Evolutionary conservation across 2,113 vertebrate genomes (phyloP).

Genomic region (Dolichotis patagonum): DNA sequence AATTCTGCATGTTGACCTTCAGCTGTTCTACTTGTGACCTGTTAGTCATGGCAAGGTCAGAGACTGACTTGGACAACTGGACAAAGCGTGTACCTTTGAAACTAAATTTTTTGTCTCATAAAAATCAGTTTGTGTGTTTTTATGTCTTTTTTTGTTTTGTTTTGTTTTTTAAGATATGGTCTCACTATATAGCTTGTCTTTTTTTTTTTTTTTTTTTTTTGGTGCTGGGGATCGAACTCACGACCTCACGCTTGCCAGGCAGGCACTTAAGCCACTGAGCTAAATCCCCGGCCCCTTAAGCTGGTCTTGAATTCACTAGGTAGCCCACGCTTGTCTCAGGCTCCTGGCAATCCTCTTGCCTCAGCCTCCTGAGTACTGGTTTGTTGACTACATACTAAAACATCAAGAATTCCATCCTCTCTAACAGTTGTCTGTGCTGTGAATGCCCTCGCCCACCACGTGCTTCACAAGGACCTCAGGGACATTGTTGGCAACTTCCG

Average conservation of each 20-base stretch:
- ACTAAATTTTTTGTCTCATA: slow-evolving; percentile 23
- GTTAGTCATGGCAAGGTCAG: not conserved
- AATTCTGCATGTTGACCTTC: not conserved
- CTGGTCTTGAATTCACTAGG: not conserved
- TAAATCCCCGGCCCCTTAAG: too few relatives aligned
- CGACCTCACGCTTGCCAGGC: too few relatives aligned
- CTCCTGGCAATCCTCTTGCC: not conserved
- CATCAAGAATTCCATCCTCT: slow-evolving; percentile 31
- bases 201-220: too few relatives aligned
- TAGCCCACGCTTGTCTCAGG: not conserved
- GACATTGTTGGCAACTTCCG: slow-evolving; percentile 89
- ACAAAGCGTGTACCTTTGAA: not conserved
- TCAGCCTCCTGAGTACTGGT: not conserved
- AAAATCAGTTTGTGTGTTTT: slow-evolving; percentile 32
- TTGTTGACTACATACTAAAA: slow-evolving; percentile 17
- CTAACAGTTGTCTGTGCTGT: slow-evolving; percentile 87
- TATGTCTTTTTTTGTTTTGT: not conserved
- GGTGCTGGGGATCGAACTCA: too few relatives aligned
- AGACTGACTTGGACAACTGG: slow-evolving; percentile 16
- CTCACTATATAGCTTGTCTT: not conserved
- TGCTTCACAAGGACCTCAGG: slow-evolving; percentile 86
- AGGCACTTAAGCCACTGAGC: too few relatives aligned
- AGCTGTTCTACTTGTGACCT: not conserved
- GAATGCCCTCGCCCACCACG: slow-evolving; percentile 83
- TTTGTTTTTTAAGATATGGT: not conserved